phyloP scores from a whole-genome alignment of 2,797 vertebrate genomes.

The Carcharodon carcharias region DNA sequence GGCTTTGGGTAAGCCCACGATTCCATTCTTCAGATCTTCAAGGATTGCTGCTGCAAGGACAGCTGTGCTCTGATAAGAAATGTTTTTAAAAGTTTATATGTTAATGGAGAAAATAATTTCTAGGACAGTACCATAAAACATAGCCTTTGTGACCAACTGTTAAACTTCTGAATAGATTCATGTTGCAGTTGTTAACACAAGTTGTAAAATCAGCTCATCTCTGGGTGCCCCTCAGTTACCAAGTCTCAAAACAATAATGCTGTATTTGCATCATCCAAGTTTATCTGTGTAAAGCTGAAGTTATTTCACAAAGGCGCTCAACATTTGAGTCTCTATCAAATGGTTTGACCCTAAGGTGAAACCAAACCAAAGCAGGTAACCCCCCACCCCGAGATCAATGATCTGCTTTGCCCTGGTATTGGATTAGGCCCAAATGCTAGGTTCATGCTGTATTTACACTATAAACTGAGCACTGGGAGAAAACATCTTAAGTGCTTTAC shows the following conservation, averaged over 20 bases:
- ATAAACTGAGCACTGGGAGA: background rate
- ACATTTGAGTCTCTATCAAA: background rate
- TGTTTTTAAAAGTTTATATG: background rate
- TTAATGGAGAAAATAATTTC: background rate
- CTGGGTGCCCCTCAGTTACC: background rate
- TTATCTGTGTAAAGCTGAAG: background rate
- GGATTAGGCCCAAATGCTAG: background rate
- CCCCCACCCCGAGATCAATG: background rate
- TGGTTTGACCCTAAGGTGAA: background rate
- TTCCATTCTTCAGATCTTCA: slow-evolving; percentile 33
- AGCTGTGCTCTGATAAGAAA: slow-evolving; percentile 1
- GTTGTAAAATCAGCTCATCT: background rate
- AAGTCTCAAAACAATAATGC: background rate
- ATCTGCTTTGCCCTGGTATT: background rate
- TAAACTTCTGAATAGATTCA: background rate
- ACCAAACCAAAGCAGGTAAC: background rate
- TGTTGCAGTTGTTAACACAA: background rate
- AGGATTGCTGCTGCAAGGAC: background rate
- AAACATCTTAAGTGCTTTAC: background rate
- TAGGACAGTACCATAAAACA: background rate
- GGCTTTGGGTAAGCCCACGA: slow-evolving; percentile 20
- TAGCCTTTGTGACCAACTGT: background rate
- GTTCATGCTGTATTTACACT: background rate
- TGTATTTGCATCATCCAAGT: background rate
- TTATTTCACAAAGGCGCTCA: background rate